Conservation (phyloP, 1,140 invertebrate species). For the Drosophila sulfurigaster region DNA sequence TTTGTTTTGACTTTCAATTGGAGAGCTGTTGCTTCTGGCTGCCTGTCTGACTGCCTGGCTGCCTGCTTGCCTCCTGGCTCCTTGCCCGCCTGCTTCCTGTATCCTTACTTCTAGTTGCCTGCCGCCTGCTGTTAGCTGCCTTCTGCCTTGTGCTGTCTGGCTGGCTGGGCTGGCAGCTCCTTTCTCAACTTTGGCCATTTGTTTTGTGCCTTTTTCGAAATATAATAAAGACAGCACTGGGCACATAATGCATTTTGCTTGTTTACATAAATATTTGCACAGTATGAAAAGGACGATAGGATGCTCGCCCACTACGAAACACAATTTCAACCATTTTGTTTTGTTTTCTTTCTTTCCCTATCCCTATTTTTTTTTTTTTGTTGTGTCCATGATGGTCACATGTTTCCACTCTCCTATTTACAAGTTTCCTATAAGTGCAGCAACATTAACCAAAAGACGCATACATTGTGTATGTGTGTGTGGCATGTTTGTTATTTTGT, state of each 20-base stretch:
- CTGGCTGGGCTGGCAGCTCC: conserved; percentile 12
- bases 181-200: conserved; percentile 45
- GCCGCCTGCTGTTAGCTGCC: conserved; percentile 1
- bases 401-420: not conserved
- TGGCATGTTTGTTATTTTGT: not conserved
- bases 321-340: conserved; percentile 2
- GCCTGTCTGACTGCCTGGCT: conserved; percentile 22
- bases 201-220: conserved; percentile 52
- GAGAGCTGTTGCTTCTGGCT: conserved; percentile 55
- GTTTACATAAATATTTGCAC: conserved; percentile 59
- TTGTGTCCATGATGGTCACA: not conserved
- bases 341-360: too few species aligned
- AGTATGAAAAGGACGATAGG: conserved; percentile 23
- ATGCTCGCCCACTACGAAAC: conserved; percentile 14
- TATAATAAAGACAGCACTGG: conserved; percentile 54
- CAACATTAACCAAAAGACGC: not conserved
- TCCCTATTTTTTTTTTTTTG: not conserved
- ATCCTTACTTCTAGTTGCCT: not conserved
- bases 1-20: conserved; percentile 61
- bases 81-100: conserved; percentile 24
- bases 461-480: not conserved
- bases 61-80: not conserved
- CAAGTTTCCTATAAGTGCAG: not conserved
- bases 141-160: conserved; percentile 6
- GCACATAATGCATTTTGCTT: conserved; percentile 60